Conservation (phyloP, 2,113 vertebrate genomes). For the Burhinus oedicnemus region DNA sequence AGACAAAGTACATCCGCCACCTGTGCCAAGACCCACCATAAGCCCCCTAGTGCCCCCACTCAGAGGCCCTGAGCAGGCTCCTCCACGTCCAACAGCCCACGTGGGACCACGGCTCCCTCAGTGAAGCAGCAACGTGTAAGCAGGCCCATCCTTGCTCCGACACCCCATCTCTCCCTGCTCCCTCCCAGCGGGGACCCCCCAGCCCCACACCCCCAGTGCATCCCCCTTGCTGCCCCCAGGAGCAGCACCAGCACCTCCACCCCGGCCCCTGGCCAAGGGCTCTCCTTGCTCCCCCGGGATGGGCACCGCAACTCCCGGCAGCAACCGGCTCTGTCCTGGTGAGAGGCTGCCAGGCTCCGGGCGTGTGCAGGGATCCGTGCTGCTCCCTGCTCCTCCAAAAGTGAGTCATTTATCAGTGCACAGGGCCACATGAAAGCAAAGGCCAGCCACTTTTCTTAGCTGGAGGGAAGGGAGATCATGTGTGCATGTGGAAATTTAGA, state of each 20-base stretch:
- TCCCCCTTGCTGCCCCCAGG: no score
- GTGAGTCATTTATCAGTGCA: neutral
- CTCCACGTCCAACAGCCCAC: neutral
- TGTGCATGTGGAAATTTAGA: slow-evolving; percentile 21
- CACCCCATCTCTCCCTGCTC: neutral
- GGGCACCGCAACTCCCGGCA: accelerated
- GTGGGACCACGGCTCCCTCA: accelerated
- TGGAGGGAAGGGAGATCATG: neutral
- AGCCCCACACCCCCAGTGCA: neutral
- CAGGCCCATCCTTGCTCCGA: neutral
- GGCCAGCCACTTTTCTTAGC: neutral
- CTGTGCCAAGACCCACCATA: neutral
- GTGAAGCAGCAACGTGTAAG: neutral
- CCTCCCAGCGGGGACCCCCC: neutral
- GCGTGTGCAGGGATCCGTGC: neutral
- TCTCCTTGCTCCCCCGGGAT: neutral
- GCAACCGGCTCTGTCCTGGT: accelerated
- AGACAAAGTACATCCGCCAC: neutral
- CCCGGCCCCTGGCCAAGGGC: accelerated
- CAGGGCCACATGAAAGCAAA: neutral
- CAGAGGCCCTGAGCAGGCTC: neutral
- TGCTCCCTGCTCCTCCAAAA: neutral
- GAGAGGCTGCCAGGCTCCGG: neutral
- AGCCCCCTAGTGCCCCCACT: accelerated
- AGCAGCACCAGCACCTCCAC: neutral